Conservation (phyloP, 2,797 vertebrate genomes). For the Ciconia nigra region DNA sequence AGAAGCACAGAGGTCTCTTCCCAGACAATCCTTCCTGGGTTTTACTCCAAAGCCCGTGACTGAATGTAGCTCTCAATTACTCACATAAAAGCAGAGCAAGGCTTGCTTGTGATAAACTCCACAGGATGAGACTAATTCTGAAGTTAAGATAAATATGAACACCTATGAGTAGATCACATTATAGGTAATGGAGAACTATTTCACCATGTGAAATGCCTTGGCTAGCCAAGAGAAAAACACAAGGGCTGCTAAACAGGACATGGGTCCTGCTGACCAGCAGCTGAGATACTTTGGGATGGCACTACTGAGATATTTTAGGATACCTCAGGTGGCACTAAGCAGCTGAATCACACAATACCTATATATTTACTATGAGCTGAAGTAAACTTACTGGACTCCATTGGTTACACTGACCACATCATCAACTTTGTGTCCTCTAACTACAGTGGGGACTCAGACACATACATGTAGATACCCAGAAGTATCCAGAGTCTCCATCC, state of each 20-base stretch:
- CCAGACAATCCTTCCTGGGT: not conserved
- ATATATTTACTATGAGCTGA: not conserved
- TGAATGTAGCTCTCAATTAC: not conserved
- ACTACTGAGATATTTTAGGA: not conserved
- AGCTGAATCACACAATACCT: not conserved
- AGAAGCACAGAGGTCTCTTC: not conserved
- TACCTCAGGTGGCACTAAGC: not conserved
- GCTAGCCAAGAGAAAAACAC: not conserved
- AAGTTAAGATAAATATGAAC: not conserved
- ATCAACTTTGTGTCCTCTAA: not conserved
- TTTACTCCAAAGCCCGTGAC: not conserved
- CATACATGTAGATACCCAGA: not conserved
- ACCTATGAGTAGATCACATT: not conserved
- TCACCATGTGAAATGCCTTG: not conserved
- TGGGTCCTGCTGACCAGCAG: not conserved
- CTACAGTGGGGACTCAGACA: not conserved
- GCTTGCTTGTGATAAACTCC: not conserved
- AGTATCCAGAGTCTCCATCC: not conserved
- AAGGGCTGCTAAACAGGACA: not conserved
- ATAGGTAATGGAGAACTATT: not conserved
- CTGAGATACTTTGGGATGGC: not conserved
- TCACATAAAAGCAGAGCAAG: not conserved
- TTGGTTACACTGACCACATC: not conserved
- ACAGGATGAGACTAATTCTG: not conserved
- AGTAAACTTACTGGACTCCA: not conserved